Conservation (phyloP, 1,140 invertebrate genomes). For the Trichoplusia ni region DNA sequence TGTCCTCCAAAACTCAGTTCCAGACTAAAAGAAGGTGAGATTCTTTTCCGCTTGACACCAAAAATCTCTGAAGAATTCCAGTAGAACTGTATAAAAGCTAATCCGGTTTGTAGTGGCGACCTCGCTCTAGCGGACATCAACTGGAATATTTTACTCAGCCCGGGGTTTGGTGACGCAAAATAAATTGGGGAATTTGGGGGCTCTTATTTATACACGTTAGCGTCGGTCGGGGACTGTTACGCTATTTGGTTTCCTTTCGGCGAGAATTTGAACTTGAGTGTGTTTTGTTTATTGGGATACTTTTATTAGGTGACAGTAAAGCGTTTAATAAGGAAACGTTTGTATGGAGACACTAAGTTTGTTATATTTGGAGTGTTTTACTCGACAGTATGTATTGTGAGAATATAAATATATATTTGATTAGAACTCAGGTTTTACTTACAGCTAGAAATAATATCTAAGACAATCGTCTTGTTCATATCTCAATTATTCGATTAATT, state of each 20-base stretch:
- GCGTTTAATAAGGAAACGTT: too few relatives aligned
- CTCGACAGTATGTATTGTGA: too few relatives aligned
- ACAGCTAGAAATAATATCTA: too few relatives aligned
- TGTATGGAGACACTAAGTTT: too few relatives aligned
- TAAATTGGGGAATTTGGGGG: conserved; percentile 24
- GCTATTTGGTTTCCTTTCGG: conserved; percentile 1
- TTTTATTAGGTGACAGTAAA: too few relatives aligned
- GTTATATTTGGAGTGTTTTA: too few relatives aligned
- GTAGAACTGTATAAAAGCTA: conserved; percentile 15
- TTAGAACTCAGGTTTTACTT: too few relatives aligned
- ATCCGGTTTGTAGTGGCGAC: conserved; percentile 19
- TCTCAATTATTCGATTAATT: too few relatives aligned
- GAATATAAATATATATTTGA: too few relatives aligned
- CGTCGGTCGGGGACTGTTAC: conserved; percentile 12
- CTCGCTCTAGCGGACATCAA: conserved; percentile 9
- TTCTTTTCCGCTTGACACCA: background rate
- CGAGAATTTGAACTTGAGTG: conserved; percentile 15
- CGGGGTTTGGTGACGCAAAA: conserved; percentile 17
- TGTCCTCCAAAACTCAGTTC: too few relatives aligned
- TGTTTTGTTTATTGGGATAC: conserved; percentile 14
- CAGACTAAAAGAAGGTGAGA: background rate
- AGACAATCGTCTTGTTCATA: too few relatives aligned
- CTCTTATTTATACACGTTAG: conserved; percentile 26
- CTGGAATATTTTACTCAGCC: conserved; percentile 22
- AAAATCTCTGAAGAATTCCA: background rate